phyloP scores from a whole-genome alignment of 2,113 vertebrate species.

The Ceyx margarethae region DNA sequence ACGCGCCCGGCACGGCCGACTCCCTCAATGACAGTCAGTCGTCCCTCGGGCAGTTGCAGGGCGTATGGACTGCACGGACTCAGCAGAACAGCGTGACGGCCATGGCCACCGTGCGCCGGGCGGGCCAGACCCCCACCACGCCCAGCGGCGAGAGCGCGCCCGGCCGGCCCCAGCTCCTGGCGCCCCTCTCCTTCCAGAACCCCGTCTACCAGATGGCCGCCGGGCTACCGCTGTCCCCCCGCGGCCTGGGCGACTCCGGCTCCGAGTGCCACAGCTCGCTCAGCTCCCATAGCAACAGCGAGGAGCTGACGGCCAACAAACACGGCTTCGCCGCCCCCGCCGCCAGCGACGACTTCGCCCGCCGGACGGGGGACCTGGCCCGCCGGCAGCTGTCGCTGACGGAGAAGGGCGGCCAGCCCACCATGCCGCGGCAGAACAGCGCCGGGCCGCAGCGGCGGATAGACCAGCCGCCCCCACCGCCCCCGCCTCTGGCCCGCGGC shows the following conservation, averaged over 20 bases:
- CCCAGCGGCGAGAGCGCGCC: conserved; percentile 81
- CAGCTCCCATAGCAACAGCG: conserved; percentile 97
- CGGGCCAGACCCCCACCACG: conserved; percentile 83
- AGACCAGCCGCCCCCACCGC: conserved; percentile 85
- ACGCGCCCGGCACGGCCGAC: conserved; percentile 66
- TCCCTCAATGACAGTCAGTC: conserved; percentile 79
- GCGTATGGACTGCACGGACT: conserved; percentile 83
- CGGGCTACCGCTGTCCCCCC: conserved; percentile 89
- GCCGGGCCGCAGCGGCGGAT: conserved; percentile 91
- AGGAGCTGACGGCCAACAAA: conserved; percentile 81
- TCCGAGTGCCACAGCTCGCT: conserved; percentile 97
- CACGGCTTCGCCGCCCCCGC: conserved; percentile 79
- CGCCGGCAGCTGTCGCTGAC: conserved; percentile 90
- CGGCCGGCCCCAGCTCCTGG: conserved; percentile 90
- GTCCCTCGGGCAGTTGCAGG: conserved; percentile 72
- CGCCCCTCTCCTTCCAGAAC: conserved; percentile 97
- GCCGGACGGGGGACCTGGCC: conserved; percentile 87
- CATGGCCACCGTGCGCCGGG: conserved; percentile 85
- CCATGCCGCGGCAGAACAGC: conserved; percentile 90
- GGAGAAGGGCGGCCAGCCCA: conserved; percentile 85
- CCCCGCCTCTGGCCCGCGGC: conserved; percentile 78
- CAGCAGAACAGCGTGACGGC: conserved; percentile 77
- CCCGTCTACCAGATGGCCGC: conserved; percentile 99
- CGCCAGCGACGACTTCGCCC: conserved; percentile 81
- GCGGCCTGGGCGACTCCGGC: conserved; percentile 88